Base-by-base conservation (phyloP, 92 coral and sea anemone genomes). In the Phymanthus crucifer region DNA sequence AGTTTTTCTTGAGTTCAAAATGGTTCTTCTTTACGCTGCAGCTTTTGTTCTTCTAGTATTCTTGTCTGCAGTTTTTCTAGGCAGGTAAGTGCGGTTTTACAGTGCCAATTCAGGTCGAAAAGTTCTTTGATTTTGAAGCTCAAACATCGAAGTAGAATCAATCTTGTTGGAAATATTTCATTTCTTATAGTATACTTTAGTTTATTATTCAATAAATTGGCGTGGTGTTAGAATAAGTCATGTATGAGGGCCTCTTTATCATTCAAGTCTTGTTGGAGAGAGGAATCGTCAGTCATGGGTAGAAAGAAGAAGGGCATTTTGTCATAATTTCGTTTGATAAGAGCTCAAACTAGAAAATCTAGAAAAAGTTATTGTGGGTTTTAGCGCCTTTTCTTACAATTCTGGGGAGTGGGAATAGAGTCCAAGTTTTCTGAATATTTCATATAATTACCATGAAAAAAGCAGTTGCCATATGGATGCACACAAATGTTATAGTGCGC, bases 1-100 rank as follows among this genome's bases (percentile, higher is more conserved):
- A 7, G 32, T 10, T 35, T 45, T 67, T 36, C 10, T 70, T 23
- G 67, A 2, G 17, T 4, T 38, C n/a, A 82, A 64, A 66, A 92
- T 92, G 97, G 84, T 90, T 69, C 58, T 84, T 29, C 29, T 76
- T n/a, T 90, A 92, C 76, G 81, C 80, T 48, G 88, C 66, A 12
- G 87, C 80, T 18, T 17, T 87, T 31, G 3, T 87, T 27, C 31
- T 81, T 61, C 70, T 89, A 31, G 72, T 82, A 11, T 43, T 89
- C 18, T 72, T 90, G 47, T 84, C 86, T 38, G 93, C 89, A 26
- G 70, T 89, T 70, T 92, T 92, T 77, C 72, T 92, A 5, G 93
- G 97, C 85, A 92, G 97, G 97, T 92, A 78, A 35, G 78, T 71
- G 70, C 11, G 0, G 27, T 54, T 3, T 24, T 0, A 54, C 0